Evolutionary conservation across 2,797 vertebrate species (phyloP).

Genomic region (Melanotaenia maccullochi): DNA sequence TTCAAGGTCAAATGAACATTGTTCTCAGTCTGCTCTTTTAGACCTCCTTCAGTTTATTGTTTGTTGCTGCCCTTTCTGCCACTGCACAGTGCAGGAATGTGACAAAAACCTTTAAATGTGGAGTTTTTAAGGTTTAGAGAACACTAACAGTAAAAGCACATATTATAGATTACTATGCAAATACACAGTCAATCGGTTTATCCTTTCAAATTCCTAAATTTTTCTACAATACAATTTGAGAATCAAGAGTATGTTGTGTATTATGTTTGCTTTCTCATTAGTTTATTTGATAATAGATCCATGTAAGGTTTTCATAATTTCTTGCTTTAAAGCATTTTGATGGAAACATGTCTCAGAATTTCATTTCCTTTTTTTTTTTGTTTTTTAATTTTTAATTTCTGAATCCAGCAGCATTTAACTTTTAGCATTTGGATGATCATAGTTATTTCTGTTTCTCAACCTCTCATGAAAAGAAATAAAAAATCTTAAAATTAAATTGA

Average conservation of each 20-base stretch:
- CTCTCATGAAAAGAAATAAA: not conserved
- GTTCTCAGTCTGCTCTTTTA: not conserved
- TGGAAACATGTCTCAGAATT: not conserved
- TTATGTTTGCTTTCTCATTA: not conserved
- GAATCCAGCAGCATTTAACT: not conserved
- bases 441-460: not conserved
- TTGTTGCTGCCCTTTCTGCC: not conserved
- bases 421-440: not conserved
- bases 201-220: not conserved
- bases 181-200: too few species aligned
- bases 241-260: not conserved
- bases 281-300: not conserved
- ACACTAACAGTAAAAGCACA: not conserved
- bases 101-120: not conserved
- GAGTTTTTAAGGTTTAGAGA: not conserved
- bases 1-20: too few species aligned
- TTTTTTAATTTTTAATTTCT: not conserved
- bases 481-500: not conserved
- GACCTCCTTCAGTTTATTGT: not conserved
- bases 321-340: not conserved
- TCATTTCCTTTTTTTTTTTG: not conserved
- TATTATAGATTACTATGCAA: too few species aligned
- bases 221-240: not conserved
- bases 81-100: not conserved
- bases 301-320: not conserved